Conservation (phyloP, 2,888 invertebrate genomes). For the Rhagonycha lutea region DNA sequence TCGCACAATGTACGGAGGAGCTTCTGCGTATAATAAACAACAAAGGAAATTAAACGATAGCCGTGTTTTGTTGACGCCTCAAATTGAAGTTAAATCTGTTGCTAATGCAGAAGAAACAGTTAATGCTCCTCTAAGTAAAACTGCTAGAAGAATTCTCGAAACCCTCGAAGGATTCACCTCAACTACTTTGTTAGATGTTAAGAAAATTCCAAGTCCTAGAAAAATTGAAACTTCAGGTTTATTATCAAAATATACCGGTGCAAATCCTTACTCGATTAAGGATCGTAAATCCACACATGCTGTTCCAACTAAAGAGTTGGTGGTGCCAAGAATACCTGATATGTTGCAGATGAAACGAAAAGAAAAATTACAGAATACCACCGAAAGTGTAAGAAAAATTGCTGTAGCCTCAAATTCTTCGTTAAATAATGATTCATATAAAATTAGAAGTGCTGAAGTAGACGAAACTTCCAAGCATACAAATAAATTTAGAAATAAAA, state of each 20-base stretch:
- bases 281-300: conserved; percentile 32
- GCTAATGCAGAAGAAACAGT: conserved; percentile 45
- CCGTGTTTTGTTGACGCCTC: conserved; percentile 42
- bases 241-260: conserved; percentile 43
- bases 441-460: conserved; percentile 38
- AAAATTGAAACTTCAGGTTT: conserved; percentile 40
- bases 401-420: conserved; percentile 60
- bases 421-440: conserved; percentile 47
- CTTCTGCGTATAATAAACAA: conserved; percentile 60
- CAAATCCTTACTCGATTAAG: conserved; percentile 45
- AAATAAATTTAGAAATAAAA: conserved; percentile 55
- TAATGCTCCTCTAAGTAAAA: conserved; percentile 65
- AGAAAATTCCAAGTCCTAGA: conserved; percentile 68
- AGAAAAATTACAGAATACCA: conserved; percentile 63
- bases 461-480: conserved; percentile 46
- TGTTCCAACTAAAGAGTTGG: conserved; percentile 56
- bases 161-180: conserved; percentile 77
- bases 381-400: conserved; percentile 65
- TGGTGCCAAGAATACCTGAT: conserved; percentile 67
- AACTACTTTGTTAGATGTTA: conserved; percentile 78
- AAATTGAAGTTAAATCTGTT: conserved; percentile 57
- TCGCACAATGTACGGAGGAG: conserved; percentile 76
- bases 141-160: conserved; percentile 78
- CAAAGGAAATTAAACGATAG: conserved; percentile 31
- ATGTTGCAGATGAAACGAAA: conserved; percentile 64